These are phyloP conservation scores for Laodelphax striatellus DNA, from an alignment of 1,140 invertebrate genomes.

Conservation along the genomic window DNA sequence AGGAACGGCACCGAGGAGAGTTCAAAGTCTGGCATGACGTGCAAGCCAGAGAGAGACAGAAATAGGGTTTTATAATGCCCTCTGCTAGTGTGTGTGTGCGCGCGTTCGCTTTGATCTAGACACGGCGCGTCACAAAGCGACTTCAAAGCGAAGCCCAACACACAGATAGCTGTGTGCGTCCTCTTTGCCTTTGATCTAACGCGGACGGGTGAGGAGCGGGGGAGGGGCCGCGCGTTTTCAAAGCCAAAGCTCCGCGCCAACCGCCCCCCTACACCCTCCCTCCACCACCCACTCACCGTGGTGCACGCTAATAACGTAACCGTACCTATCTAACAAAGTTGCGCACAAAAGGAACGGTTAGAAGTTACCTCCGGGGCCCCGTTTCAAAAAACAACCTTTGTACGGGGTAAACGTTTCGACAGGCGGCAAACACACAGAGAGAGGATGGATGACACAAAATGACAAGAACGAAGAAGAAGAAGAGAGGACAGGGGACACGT, in stretches of 20 bases:
- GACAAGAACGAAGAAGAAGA: not conserved
- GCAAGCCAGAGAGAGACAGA: slow-evolving; percentile 15
- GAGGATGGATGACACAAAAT: not conserved
- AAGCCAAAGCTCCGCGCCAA: slow-evolving; percentile 4
- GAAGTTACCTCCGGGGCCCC: slow-evolving; percentile 9
- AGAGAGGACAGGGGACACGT: not conserved
- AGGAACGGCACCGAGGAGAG: slow-evolving; percentile 18
- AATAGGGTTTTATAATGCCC: slow-evolving; percentile 24
- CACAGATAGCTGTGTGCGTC: slow-evolving; percentile 20
- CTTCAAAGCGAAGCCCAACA: slow-evolving; percentile 23
- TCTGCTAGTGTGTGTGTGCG: slow-evolving; percentile 15
- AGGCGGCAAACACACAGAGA: not conserved
- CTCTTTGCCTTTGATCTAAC: slow-evolving; percentile 18
- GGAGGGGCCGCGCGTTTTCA: slow-evolving; percentile 2
- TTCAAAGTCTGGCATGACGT: slow-evolving; percentile 17
- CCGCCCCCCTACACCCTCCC: not conserved
- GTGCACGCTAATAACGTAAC: slow-evolving; percentile 8
- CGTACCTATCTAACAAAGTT: slow-evolving; percentile 12
- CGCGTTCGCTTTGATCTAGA: slow-evolving; percentile 21
- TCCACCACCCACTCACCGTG: slow-evolving; percentile 3
- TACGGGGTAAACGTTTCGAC: slow-evolving; percentile 1
- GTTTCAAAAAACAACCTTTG: not conserved
- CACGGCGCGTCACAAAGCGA: slow-evolving; percentile 18
- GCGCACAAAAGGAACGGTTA: slow-evolving; percentile 14
- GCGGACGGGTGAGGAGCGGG: slow-evolving; percentile 1